Evolutionary conservation across 2,888 invertebrate genomes (phyloP).

Genomic region (Scotopteryx bipunctaria): DNA sequence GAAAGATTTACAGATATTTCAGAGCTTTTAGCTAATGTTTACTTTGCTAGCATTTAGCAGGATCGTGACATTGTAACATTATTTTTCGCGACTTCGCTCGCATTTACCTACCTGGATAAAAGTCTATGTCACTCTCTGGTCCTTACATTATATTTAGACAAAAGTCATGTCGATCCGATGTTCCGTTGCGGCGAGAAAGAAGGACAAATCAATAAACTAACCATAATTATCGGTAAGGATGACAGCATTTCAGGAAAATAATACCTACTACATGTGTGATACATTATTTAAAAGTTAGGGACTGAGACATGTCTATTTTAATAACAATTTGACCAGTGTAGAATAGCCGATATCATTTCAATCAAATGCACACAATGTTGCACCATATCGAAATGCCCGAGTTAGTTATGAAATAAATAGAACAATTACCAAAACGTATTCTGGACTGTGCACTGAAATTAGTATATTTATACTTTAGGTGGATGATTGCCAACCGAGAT

Average conservation of each 20-base stretch:
- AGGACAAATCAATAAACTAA: too few relatives aligned
- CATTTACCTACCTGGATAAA: too few relatives aligned
- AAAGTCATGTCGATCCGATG: too few relatives aligned
- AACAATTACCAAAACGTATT: conserved; percentile 72
- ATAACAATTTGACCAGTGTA: not conserved
- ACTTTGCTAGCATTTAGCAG: conserved; percentile 23
- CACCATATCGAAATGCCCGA: conserved; percentile 47
- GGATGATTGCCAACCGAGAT: conserved; percentile 74
- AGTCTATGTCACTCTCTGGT: too few relatives aligned
- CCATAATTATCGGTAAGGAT: too few relatives aligned
- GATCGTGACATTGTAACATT: conserved; percentile 36
- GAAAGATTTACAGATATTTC: conserved; percentile 18
- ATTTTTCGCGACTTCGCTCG: conserved; percentile 36
- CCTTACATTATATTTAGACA: too few relatives aligned
- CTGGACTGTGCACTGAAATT: conserved; percentile 71
- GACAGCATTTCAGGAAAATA: conserved; percentile 38
- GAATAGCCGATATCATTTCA: conserved; percentile 6
- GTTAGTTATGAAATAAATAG: conserved; percentile 55
- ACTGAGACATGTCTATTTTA: too few relatives aligned
- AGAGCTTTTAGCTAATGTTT: conserved; percentile 37
- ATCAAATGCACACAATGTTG: conserved; percentile 33
- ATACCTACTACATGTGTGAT: too few relatives aligned
- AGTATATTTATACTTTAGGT: conserved; percentile 75
- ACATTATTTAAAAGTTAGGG: too few relatives aligned
- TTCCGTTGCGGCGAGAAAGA: too few relatives aligned